phyloP scores from a whole-genome alignment of 1,140 invertebrate species.

The Telenomus remus region DNA sequence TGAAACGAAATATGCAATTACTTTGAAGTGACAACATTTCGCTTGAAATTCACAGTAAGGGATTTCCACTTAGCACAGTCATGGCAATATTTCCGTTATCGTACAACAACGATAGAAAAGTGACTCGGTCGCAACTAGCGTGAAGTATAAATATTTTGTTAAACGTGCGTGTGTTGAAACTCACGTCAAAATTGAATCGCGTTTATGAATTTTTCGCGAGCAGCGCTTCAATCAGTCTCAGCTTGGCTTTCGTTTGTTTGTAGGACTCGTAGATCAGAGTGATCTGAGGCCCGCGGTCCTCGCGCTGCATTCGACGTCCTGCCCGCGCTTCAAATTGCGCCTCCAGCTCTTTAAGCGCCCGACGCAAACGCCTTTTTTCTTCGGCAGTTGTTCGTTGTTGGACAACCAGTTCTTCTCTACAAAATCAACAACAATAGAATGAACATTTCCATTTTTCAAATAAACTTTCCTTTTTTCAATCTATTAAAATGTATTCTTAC shows the following conservation, averaged over 20 bases:
- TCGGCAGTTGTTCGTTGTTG: constrained; percentile 83
- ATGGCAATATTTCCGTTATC: constrained; percentile 33
- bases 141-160: constrained; percentile 37
- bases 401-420: constrained; percentile 83
- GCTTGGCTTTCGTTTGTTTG: constrained; percentile 91
- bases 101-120: constrained; percentile 18
- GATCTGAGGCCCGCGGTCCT: constrained; percentile 86
- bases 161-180: neutral
- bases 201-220: constrained; percentile 84
- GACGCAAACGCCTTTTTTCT: constrained; percentile 85
- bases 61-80: constrained; percentile 36
- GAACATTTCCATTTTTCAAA: too few relatives aligned
- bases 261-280: constrained; percentile 88
- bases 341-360: constrained; percentile 89
- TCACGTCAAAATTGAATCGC: neutral
- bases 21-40: constrained; percentile 20
- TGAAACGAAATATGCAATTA: constrained; percentile 21
- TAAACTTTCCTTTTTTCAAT: too few relatives aligned
- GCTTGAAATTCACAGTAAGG: constrained; percentile 14
- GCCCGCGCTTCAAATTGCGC: constrained; percentile 86
- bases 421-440: too few relatives aligned
- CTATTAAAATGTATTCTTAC: constrained; percentile 65
- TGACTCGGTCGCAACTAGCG: constrained; percentile 17
- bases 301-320: constrained; percentile 88
- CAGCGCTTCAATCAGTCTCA: constrained; percentile 90